Percentiles rank a stretch among this genome's conserved stretches.
Evolutionary conservation across 2,888 invertebrate species (phyloP).

Genomic region (Nomada goodeniana): DNA sequence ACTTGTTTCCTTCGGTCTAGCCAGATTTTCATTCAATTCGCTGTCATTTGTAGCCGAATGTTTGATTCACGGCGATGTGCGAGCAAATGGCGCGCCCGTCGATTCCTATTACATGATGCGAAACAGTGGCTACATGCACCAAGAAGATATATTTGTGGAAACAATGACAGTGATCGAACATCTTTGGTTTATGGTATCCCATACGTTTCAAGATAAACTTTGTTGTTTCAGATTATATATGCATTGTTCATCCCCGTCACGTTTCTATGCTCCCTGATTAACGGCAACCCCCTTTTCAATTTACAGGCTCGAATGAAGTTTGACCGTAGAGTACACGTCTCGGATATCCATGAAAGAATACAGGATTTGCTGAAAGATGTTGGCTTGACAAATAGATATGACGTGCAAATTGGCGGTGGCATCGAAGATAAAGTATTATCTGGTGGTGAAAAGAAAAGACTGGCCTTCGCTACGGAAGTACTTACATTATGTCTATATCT

Average conservation of each 20-base stretch:
- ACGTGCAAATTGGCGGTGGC: conserved; percentile 90
- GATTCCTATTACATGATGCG: conserved; percentile 90
- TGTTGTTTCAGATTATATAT: neutral
- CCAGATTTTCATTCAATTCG: neutral
- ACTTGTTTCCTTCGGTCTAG: neutral
- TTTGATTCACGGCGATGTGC: conserved; percentile 91
- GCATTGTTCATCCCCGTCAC: neutral
- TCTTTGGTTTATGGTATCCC: conserved; percentile 91
- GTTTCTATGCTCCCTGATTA: neutral
- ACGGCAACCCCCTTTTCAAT: neutral
- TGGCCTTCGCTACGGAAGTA: conserved; percentile 97
- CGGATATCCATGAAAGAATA: conserved; percentile 89
- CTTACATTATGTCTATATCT: conserved; percentile 7
- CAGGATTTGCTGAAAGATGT: conserved; percentile 90
- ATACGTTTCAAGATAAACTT: neutral
- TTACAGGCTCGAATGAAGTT: conserved; percentile 91
- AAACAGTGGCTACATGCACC: conserved; percentile 95
- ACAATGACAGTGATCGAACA: conserved; percentile 95
- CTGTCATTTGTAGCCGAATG: conserved; percentile 84
- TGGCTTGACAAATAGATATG: conserved; percentile 89
- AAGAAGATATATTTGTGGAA: conserved; percentile 95
- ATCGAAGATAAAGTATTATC: conserved; percentile 93
- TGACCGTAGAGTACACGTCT: conserved; percentile 88
- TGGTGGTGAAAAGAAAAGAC: conserved; percentile 96
- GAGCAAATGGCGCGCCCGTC: conserved; percentile 90